Base-by-base conservation (phyloP, 2,888 invertebrate species). In the Drosophila infuscata region DNA sequence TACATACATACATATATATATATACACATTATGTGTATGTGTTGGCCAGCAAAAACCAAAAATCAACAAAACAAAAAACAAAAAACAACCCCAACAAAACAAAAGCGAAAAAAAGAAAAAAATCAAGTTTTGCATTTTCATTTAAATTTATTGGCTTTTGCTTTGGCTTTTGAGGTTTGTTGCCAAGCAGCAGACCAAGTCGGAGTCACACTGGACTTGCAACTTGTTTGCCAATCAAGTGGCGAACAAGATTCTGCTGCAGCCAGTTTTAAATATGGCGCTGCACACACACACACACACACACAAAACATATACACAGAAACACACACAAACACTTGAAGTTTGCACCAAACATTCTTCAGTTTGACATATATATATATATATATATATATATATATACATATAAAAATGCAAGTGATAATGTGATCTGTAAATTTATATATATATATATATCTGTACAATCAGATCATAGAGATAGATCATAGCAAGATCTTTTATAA, bases 111-210 rank as follows among this genome's bases (percentile, higher is more conserved):
- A 33, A 35, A 20, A 30, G 25, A 66, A 74, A 75, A 75, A 81
- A 87, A 80, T 88, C 91, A 88, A 91, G 91, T 89, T 89, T 91
- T 89, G 89, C 90, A 89, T 88, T 88, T 79, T 80, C 76, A 82
- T 81, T 89, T 80, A 77, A 80, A 89, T 83, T 83, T 88, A 86
- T 90, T 79, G 82, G 72, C 57, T 62, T 86, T 70, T 56, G 46
- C 61, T 70, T 73, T 58, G 56, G 70, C 69, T 57, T 53, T 53
- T 59, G 65, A 62, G 67, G 54, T 61, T 63, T 64, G 76, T 79
- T 74, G 79, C 79, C 74, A 68, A 46, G 76, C 74, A 64, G 38
- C 56, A 49, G 1, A 1, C 49, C 29, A 11, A 49, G 49, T 9
- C 49, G 49, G 29, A 49, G 43, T 20, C 43, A 15, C 38, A 32